Conservation (phyloP, 2,888 invertebrate species). For the Metalampra italica region DNA sequence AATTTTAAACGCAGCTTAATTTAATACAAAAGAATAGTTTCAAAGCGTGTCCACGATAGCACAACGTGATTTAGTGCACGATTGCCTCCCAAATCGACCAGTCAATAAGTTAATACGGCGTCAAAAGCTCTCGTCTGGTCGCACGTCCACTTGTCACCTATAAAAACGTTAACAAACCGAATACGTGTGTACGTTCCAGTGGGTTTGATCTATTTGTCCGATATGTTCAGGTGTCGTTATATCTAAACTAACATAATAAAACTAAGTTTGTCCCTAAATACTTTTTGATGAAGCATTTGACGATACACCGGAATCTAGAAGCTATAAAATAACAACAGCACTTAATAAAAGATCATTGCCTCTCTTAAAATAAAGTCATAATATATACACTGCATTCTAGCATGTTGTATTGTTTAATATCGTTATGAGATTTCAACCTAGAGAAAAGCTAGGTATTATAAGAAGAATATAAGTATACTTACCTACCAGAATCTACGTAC, state of each 20-base stretch:
- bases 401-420: too few relatives aligned
- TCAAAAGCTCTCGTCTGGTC: slow-evolving; percentile 36
- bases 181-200: slow-evolving; percentile 5
- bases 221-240: slow-evolving; percentile 6
- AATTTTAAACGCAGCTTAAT: slow-evolving; percentile 1
- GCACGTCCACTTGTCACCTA: slow-evolving; percentile 27
- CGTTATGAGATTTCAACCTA: too few relatives aligned
- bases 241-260: neutral
- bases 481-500: too few relatives aligned
- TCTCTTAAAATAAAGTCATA: too few relatives aligned
- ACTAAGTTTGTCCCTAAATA: neutral
- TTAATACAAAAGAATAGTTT: slow-evolving; percentile 8
- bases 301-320: too few relatives aligned
- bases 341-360: too few relatives aligned
- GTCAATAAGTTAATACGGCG: slow-evolving; percentile 55
- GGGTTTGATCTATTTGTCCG: slow-evolving; percentile 16
- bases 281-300: too few relatives aligned
- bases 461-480: too few relatives aligned
- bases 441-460: too few relatives aligned
- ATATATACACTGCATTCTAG: too few relatives aligned
- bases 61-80: slow-evolving; percentile 13
- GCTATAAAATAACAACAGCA: too few relatives aligned
- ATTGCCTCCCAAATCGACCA: slow-evolving; percentile 22
- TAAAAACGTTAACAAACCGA: slow-evolving; percentile 16
- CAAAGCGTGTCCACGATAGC: slow-evolving; percentile 25